Percentiles rank a stretch among this genome's conserved stretches.
Conservation (phyloP, 2,113 vertebrate genomes). For the Neofelis nebulosa region DNA sequence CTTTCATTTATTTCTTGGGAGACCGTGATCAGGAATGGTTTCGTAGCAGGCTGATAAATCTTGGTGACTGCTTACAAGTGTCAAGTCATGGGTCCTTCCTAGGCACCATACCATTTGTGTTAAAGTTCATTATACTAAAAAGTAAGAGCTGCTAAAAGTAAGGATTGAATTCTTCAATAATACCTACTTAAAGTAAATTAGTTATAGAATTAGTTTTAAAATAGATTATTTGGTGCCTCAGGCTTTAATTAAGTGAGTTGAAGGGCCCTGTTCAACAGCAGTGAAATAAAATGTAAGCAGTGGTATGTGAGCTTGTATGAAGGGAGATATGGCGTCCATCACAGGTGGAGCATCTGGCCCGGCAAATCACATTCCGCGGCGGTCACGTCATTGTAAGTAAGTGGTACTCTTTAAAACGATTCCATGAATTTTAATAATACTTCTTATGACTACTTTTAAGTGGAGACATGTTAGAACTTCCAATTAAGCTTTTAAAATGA, state of each 20-base stretch:
- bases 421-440: constrained; percentile 25
- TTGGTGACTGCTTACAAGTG: neutral
- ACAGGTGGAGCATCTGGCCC: neutral
- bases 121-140: constrained; percentile 59
- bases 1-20: neutral
- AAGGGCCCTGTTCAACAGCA: constrained; percentile 39
- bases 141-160: constrained; percentile 46
- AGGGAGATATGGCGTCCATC: neutral
- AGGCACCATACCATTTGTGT: neutral
- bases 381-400: neutral
- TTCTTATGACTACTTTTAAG: neutral
- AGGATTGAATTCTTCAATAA: constrained; percentile 67
- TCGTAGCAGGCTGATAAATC: neutral
- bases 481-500: constrained; percentile 45
- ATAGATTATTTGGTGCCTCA: constrained; percentile 75
- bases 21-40: neutral
- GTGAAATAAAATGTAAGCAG: constrained; percentile 47
- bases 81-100: constrained; percentile 40
- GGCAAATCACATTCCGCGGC: neutral
- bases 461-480: neutral
- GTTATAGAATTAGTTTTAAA: constrained; percentile 78
- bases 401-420: neutral
- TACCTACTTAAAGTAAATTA: constrained; percentile 77
- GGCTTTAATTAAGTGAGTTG: constrained; percentile 77
- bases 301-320: neutral